Base-by-base conservation (phyloP, 2,888 invertebrate genomes). In the Rotaria magnacalcarata region DNA sequence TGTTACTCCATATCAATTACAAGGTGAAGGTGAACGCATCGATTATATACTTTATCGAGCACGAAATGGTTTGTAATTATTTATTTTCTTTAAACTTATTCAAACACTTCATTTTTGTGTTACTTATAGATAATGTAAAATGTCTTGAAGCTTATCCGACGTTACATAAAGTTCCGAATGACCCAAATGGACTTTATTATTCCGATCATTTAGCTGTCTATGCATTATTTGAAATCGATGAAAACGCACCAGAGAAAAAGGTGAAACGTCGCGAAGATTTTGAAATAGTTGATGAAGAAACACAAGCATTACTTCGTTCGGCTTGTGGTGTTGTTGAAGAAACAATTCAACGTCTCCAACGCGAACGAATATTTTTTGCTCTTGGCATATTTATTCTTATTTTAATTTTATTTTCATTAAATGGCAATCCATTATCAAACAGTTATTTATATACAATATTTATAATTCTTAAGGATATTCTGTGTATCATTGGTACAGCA, bases 41-140 rank as follows among this genome's bases (percentile, higher is more conserved):
- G 87, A 87, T 60, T 87, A 87, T 47, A 87, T 87, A 60, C 52
- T 87, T 41, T 86, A 74, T 85, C 85, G 74, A 34, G 50, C 43
- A 21, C 47, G 47, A 41, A 84, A 58, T 47, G 43, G 58, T 27
- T 24, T 84, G 80, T 80, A 14, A 43, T 3, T 0, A 47, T n/a
- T n/a, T 10, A 2, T 3, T 47, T 47, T 24, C 10, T 52, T 16
- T 54, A 19, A 21, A 54, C 21, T 54, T 21, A 54, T 54, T 19
- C 5, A 54, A 19, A 54, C 19, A 21, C 7, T 54, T 54, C 21
- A 21, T 19, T 54, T 54, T 54, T 54, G 5, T 54, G 19, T 4
- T 54, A 21, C 3, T 19, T n/a, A 14, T 47, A 80, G 80, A 80
- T 47, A 80, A 80, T 47, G 80, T 80, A 5, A 80, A 47, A 80